phyloP scores from a whole-genome alignment of 2,888 invertebrate genomes.

The Artemia sinica region DNA sequence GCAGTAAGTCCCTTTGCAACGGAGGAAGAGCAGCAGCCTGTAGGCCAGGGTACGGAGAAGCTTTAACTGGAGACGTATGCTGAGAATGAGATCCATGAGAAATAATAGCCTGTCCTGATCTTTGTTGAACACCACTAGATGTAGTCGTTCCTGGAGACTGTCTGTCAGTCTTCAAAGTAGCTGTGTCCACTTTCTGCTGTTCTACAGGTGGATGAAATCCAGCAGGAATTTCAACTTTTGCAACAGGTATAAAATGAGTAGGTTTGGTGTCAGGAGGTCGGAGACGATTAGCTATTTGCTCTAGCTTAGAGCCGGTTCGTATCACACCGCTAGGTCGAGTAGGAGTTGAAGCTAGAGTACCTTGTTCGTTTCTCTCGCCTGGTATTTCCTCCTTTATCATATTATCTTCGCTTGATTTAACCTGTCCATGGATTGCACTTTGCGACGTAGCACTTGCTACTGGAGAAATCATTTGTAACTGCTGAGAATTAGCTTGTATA shows the following conservation, averaged over 20 bases:
- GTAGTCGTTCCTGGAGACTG: not conserved
- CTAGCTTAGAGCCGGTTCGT: conserved; percentile 8
- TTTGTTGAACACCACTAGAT: not conserved
- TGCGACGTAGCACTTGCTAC: no score
- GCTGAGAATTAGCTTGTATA: no score
- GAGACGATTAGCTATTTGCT: not conserved
- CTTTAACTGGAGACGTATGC: not conserved
- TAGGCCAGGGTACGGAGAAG: not conserved
- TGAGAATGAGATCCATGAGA: conserved; percentile 4
- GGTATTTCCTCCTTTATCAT: no score
- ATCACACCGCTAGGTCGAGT: not conserved
- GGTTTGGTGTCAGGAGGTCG: conserved; percentile 1
- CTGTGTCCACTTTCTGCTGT: not conserved
- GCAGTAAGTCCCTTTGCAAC: not conserved
- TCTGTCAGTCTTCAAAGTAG: not conserved
- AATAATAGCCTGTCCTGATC: conserved; percentile 6
- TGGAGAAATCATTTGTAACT: no score
- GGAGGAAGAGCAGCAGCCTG: not conserved
- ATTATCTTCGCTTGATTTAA: no score
- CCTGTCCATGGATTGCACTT: no score
- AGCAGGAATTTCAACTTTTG: conserved; percentile 11
- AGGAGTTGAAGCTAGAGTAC: not conserved
- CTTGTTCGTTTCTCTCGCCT: no score
- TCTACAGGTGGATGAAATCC: conserved; percentile 1
- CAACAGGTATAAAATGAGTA: conserved; percentile 11